These are phyloP conservation scores for Emydocephalus ijimae DNA, from an alignment of 2,113 vertebrate species.

Conservation along the genomic window DNA sequence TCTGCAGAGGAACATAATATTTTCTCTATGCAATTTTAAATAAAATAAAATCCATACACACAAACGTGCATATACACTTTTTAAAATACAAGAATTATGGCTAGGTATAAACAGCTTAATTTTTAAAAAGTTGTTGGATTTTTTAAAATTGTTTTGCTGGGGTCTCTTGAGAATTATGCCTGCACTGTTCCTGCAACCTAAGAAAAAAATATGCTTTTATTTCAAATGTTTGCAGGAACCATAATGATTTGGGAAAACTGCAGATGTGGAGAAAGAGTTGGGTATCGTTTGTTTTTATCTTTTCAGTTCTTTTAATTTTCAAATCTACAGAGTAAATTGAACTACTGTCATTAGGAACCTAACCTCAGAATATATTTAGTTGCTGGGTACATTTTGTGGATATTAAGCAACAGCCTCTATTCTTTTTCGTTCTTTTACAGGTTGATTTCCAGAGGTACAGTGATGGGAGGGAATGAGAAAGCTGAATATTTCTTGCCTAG, in stretches of 20 bases:
- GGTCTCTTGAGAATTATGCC: neutral
- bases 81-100: neutral
- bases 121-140: neutral
- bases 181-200: neutral
- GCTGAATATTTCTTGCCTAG: neutral
- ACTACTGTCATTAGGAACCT: conserved; percentile 4
- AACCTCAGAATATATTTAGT: conserved; percentile 13
- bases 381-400: neutral
- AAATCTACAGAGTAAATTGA: neutral
- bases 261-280: neutral
- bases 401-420: neutral
- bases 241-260: neutral
- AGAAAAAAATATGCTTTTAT: neutral
- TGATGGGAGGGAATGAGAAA: neutral
- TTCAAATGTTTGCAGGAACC: neutral
- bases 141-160: neutral
- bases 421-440: neutral
- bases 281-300: neutral
- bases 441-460: neutral
- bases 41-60: neutral
- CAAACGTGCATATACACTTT: neutral
- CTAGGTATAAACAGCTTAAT: neutral
- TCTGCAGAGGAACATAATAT: neutral
- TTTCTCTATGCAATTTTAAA: neutral
- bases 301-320: neutral